A percentile compares a stretch with the other conserved stretches of the same genome.
These are phyloP conservation scores for Falco cherrug DNA, from an alignment of 2,797 vertebrate genomes.

Conservation along the genomic window DNA sequence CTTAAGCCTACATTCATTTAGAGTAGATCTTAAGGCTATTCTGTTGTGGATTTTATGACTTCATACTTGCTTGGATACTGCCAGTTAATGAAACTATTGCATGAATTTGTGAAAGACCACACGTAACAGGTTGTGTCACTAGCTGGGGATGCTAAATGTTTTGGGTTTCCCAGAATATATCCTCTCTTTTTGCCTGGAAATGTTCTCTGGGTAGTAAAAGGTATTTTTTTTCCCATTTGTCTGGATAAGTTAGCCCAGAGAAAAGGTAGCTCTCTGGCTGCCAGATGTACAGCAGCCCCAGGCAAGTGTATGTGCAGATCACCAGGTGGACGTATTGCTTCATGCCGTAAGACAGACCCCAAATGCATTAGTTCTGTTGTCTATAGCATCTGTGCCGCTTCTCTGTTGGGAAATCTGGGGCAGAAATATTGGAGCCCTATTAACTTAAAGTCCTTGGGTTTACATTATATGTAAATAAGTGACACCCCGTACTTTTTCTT, in stretches of 20 bases:
- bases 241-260: constrained; percentile 4
- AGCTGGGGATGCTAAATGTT: neutral
- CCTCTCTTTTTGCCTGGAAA: constrained; percentile 29
- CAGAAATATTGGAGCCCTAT: neutral
- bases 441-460: neutral
- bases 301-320: neutral
- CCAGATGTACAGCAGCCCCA: constrained; percentile 45
- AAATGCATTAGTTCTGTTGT: neutral
- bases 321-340: neutral
- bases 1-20: neutral
- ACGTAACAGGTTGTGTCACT: neutral
- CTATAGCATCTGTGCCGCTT: neutral
- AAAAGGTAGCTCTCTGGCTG: constrained; percentile 47
- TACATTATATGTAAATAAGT: neutral
- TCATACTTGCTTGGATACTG: neutral
- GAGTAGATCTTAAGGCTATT: neutral
- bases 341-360: neutral
- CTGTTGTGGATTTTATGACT: neutral
- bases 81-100: neutral
- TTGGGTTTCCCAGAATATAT: constrained; percentile 25
- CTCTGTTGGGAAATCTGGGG: neutral
- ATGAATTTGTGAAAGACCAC: neutral
- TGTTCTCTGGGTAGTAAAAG: constrained; percentile 44
- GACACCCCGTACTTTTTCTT: neutral
- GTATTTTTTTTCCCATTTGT: constrained; percentile 52